Conservation (phyloP, 1,140 invertebrate genomes). For the Sycophila sp. region DNA sequence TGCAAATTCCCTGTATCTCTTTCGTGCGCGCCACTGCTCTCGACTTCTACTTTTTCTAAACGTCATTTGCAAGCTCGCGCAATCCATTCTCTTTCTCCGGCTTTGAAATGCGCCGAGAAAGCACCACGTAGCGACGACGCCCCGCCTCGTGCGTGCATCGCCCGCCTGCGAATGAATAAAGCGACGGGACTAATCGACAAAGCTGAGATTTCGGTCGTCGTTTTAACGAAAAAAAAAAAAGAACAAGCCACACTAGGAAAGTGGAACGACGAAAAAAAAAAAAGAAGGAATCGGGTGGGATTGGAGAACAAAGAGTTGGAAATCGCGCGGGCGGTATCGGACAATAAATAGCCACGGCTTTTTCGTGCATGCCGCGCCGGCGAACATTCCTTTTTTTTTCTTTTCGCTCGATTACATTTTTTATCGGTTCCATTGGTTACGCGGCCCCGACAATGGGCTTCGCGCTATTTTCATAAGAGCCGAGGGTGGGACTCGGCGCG, state of each 20-base stretch:
- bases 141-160: no score
- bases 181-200: neutral
- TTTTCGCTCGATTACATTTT: no score
- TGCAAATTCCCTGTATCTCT: neutral
- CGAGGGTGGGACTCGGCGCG: no score
- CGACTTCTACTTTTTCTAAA: constrained; percentile 7
- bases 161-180: constrained; percentile 15
- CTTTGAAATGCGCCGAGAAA: neutral
- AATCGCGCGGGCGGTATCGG: neutral
- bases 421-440: no score
- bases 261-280: neutral
- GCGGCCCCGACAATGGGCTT: no score
- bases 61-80: constrained; percentile 18
- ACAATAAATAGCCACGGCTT: no score
- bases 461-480: no score
- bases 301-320: constrained; percentile 11
- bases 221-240: neutral
- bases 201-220: no score
- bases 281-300: constrained; percentile 17
- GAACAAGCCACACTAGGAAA: neutral
- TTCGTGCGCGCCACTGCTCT: neutral
- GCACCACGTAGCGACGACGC: no score
- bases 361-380: no score
- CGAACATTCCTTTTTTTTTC: no score
- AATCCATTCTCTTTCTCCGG: neutral